Evolutionary conservation across 1,140 invertebrate genomes (phyloP), one percentile per base, ranked within the genome.

Genomic region (Mercenaria mercenaria): DNA sequence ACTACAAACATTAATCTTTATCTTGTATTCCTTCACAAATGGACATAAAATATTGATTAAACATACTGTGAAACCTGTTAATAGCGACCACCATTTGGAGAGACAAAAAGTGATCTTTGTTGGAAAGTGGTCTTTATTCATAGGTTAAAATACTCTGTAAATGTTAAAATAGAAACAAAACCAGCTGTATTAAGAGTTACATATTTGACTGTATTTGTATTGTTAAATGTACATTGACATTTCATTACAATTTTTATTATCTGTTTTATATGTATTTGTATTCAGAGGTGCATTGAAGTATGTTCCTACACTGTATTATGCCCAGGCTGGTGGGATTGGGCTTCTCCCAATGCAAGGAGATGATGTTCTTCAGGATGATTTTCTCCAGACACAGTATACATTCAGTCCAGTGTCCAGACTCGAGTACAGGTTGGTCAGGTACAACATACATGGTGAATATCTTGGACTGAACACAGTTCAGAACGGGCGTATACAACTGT

Each of bases 241-340:
- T 69, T 3, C 1, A 23, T 23, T 15, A 23, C 29, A n/a, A 50
- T 37, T 11, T 11, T 11, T 52, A 52, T 20, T 52, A 52, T 52
- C 47, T 11, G 10, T 52, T 52, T 10, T 76, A 39, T 94, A 91
- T 94, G 69, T 90, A 91, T 92, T 93, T 92, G 67, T n/a, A n/a
- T n/a, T n/a, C n/a, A n/a, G n/a, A n/a, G 95, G 94, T 76, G 94
- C 94, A 20, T 56, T 74, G n/a, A 56, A 13, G 10, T 94, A 94
- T 88, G 83, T 96, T 34, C 96, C 96, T n/a, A 96, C 96, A 95
- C 91, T 97, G 72, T 97, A 97, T 95, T 97, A 97, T 94, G 91
- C 95, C 82, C 10, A 50, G 10, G n/a, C n/a, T 29, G 34, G 39
- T 76, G 67, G 43, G 23, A 72, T 20, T 8, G 4, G 20, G 18